These are phyloP conservation scores for Miltochrista miniata DNA, from an alignment of 2,888 invertebrate genomes.

Conservation along the genomic window DNA sequence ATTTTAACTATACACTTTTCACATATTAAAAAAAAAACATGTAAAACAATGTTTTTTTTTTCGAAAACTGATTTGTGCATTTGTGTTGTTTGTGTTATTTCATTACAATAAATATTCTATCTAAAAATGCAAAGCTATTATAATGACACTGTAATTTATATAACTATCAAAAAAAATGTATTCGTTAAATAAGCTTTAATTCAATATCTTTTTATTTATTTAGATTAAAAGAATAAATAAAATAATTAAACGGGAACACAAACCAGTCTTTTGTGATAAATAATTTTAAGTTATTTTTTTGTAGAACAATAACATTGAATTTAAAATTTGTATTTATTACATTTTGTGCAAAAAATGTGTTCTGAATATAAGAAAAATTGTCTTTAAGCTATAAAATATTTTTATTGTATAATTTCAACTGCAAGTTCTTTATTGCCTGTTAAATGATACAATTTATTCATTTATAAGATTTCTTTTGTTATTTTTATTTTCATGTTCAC, in stretches of 20 bases:
- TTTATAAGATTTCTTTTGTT: conserved; percentile 13
- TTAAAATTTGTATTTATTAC: conserved; percentile 47
- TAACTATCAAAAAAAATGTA: conserved; percentile 37
- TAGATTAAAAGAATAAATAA: conserved; percentile 46
- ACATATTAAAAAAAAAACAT: no score
- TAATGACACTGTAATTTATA: background rate
- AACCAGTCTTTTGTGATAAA: conserved; percentile 80
- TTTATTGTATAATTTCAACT: conserved; percentile 31
- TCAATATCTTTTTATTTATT: conserved; percentile 59
- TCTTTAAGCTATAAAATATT: conserved; percentile 35
- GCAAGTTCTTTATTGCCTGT: conserved; percentile 41
- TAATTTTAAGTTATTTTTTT: conserved; percentile 63
- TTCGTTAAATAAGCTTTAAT: conserved; percentile 72
- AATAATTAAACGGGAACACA: conserved; percentile 61
- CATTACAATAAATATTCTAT: no score
- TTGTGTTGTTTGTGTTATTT: no score
- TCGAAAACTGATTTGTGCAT: background rate
- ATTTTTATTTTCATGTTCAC: conserved; percentile 6
- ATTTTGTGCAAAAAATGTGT: conserved; percentile 51
- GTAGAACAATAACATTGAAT: conserved; percentile 44
- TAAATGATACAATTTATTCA: conserved; percentile 34
- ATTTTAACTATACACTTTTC: no score
- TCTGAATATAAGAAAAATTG: conserved; percentile 39
- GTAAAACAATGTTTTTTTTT: no score
- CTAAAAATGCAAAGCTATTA: no score